These are phyloP conservation scores for Limnephilus lunatus DNA, from an alignment of 2,888 invertebrate genomes.

Conservation along the genomic window DNA sequence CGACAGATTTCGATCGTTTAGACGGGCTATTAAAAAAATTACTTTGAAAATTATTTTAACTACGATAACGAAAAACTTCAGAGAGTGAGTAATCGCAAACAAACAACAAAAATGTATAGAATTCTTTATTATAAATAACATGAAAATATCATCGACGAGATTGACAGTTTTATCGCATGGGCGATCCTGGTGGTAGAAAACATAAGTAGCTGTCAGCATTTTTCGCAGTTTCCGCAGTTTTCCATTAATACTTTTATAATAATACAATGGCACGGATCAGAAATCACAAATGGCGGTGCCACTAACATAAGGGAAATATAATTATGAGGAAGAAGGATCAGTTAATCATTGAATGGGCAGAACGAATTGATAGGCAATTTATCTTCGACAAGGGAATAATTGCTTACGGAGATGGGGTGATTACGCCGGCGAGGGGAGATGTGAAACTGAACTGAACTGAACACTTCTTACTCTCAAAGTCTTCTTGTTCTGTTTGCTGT, in stretches of 20 bases:
- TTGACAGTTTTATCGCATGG: neutral
- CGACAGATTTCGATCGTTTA: too few species aligned
- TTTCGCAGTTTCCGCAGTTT: neutral
- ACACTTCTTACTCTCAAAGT: neutral
- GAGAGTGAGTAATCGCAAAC: too few species aligned
- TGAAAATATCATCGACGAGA: neutral
- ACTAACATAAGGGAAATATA: constrained; percentile 43
- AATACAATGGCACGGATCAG: neutral
- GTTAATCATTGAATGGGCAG: constrained; percentile 32
- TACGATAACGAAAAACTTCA: too few species aligned
- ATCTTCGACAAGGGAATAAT: constrained; percentile 18
- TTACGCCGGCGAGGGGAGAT: neutral
- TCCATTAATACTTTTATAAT: neutral
- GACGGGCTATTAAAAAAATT: too few species aligned
- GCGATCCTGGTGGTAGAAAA: neutral
- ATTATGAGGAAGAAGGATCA: constrained; percentile 18
- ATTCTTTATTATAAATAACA: neutral
- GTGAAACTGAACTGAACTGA: neutral
- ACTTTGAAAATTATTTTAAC: too few species aligned
- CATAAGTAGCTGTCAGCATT: neutral
- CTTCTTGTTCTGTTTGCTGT: neutral
- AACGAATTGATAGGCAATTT: constrained; percentile 47
- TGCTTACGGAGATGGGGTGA: neutral
- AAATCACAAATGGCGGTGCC: constrained; percentile 43
- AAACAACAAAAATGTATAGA: neutral